Evolutionary conservation across 2,888 invertebrate genomes (phyloP), one percentile per base, ranked within the genome.

Genomic region (Asteroscopus sphinx): DNA sequence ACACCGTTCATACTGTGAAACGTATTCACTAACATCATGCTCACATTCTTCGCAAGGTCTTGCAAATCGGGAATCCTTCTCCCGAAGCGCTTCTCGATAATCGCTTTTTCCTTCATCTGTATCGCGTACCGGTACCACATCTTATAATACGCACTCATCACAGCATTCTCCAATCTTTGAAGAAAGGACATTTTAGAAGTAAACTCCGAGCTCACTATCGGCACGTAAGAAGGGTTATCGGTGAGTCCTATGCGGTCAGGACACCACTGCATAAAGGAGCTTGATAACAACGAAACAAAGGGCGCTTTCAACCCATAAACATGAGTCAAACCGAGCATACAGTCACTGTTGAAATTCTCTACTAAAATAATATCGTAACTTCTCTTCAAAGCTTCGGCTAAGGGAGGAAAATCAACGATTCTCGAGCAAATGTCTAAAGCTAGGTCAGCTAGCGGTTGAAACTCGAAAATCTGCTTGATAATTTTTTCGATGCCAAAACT

Each of bases 341-440:
- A 96, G 70, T 96, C 96, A 28, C 95, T 95, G 68, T 95, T 95
- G 67, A 96, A 96, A 63, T 95, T 92, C 80, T 96, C 96, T 16
- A 95, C 91, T 7, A 96, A 80, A 8, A 96, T 83, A 9, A 96
- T 76, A 77, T 97, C 97, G 68, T 96, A 97, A n/a, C 92, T 86
- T 30, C 83, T 82, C 61, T 87, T 83, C 67, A 94, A 58, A 7
- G 86, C 88, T 8, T 89, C 89, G 0, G 82, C 77, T 26, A 94
- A 63, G 2, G 92, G 88, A 7, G 85, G 85, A 72, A 88, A 90
- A 28, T 86, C 85, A 12, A 93, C 86, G 8, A 93, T 71, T 57
- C 87, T 88, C 7, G 84, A 82, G 61, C 94, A 94, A n/a, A 92
- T 85, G 0, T 68, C 74, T 33, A 88, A 15, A 39, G 92, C 91